These are phyloP conservation scores for Drosophila ercepeae DNA, from an alignment of 1,140 invertebrate species.

Conservation along the genomic window DNA sequence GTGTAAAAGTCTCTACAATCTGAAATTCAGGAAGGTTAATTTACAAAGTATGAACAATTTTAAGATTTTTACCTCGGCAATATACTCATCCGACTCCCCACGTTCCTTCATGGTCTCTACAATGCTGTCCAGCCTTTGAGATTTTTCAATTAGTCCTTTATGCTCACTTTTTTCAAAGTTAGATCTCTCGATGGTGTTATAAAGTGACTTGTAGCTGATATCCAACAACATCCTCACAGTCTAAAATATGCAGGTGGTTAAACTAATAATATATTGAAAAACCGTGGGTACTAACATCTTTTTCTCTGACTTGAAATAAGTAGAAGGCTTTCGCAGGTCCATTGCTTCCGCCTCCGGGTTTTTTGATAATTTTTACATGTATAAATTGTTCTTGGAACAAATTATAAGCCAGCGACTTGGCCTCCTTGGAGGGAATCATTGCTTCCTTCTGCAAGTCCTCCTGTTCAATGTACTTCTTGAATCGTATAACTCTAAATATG, in stretches of 20 bases:
- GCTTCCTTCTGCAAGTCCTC: slow-evolving; percentile 94
- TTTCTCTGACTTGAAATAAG: slow-evolving; percentile 89
- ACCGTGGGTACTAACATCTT: slow-evolving; percentile 63
- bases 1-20: slow-evolving; percentile 91
- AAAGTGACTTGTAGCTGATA: slow-evolving; percentile 90
- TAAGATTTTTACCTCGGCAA: slow-evolving; percentile 87
- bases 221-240: slow-evolving; percentile 90
- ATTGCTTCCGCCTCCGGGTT: slow-evolving; percentile 83
- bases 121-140: slow-evolving; percentile 92
- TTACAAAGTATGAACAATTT: not conserved
- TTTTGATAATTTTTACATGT: slow-evolving; percentile 84
- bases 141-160: slow-evolving; percentile 92
- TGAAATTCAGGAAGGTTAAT: slow-evolving; percentile 75
- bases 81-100: slow-evolving; percentile 89
- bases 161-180: slow-evolving; percentile 87
- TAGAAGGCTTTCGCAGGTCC: slow-evolving; percentile 88
- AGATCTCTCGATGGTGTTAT: slow-evolving; percentile 88
- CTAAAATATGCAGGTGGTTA: slow-evolving; percentile 67
- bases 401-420: slow-evolving; percentile 92
- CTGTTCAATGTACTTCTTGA: slow-evolving; percentile 92
- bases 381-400: slow-evolving; percentile 93
- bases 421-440: slow-evolving; percentile 95
- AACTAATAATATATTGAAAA: not conserved
- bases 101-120: slow-evolving; percentile 90
- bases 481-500: slow-evolving; percentile 92